A percentile compares a stretch with the other conserved stretches of the same genome.
Conservation (phyloP, 2,113 vertebrate species). For the Hyla sarda region DNA sequence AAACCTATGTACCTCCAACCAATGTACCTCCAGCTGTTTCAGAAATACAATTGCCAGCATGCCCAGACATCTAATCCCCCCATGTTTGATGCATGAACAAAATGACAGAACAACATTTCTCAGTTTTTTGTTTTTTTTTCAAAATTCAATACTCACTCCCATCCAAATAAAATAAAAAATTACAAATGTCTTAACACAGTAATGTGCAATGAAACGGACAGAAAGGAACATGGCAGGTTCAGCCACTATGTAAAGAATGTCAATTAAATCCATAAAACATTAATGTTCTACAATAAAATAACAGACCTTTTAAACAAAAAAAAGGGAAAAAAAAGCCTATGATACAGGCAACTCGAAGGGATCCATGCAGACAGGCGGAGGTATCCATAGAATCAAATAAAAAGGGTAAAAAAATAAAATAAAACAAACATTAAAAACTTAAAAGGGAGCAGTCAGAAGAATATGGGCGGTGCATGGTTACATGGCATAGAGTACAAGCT, state of each 20-base stretch:
- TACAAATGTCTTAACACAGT: constrained; percentile 72
- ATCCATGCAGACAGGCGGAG: constrained; percentile 34
- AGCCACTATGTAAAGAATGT: constrained; percentile 69
- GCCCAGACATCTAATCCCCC: no score
- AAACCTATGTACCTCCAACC: no score
- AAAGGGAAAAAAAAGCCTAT: constrained; percentile 60
- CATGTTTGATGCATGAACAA: no score
- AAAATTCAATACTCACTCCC: constrained; percentile 76
- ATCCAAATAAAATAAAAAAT: constrained; percentile 83
- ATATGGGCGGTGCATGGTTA: neutral
- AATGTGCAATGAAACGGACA: constrained; percentile 67
- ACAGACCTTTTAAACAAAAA: constrained; percentile 63
- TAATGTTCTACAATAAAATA: constrained; percentile 68
- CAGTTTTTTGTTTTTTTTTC: constrained; percentile 40
- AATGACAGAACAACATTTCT: no score
- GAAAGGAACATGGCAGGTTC: neutral
- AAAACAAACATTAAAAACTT: neutral
- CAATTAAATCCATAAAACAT: constrained; percentile 71
- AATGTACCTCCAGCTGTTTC: no score
- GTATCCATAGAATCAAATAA: neutral
- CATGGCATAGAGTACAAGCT: constrained; percentile 12
- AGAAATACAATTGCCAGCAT: no score
- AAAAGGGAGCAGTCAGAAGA: neutral
- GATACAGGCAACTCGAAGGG: neutral
- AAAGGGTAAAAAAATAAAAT: neutral